phyloP scores from a whole-genome alignment of 2,888 invertebrate species.

The Gnatocerus cornutus region DNA sequence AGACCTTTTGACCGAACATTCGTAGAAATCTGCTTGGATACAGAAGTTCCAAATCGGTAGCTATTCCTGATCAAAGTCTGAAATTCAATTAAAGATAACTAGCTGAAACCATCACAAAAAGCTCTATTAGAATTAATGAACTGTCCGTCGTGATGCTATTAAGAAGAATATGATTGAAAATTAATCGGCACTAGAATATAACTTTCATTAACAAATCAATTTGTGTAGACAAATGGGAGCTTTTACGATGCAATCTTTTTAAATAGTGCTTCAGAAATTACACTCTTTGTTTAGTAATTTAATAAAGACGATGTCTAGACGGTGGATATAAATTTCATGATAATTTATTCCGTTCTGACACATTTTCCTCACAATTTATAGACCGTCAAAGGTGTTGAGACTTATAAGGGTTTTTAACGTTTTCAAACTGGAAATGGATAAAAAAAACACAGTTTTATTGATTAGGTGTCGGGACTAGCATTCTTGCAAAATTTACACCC shows the following conservation, averaged over 20 bases:
- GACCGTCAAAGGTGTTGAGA: conserved; percentile 8
- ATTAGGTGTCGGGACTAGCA: conserved; percentile 2
- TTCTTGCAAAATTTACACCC: conserved; percentile 5
- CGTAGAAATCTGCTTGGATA: background rate
- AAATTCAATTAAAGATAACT: conserved; percentile 21
- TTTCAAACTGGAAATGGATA: background rate
- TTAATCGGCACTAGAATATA: conserved; percentile 22
- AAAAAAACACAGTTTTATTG: conserved; percentile 11
- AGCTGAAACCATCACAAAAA: conserved; percentile 18
- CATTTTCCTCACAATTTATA: conserved; percentile 13
- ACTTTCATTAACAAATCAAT: conserved; percentile 29
- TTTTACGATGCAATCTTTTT: conserved; percentile 18
- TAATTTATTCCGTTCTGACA: conserved; percentile 6
- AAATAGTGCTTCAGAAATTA: conserved; percentile 5
- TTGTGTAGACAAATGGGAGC: conserved; percentile 25
- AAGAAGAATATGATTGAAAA: conserved; percentile 23
- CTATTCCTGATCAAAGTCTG: conserved; percentile 10
- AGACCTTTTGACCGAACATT: conserved; percentile 19
- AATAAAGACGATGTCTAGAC: conserved; percentile 8
- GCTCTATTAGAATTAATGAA: conserved; percentile 29
- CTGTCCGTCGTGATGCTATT: conserved; percentile 23
- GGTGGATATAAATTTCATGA: background rate
- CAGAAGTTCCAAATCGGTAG: background rate
- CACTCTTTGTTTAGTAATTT: conserved; percentile 7
- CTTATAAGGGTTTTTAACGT: background rate